Conservation (phyloP, 2,113 vertebrate genomes). For the Pampusana beccarii region DNA sequence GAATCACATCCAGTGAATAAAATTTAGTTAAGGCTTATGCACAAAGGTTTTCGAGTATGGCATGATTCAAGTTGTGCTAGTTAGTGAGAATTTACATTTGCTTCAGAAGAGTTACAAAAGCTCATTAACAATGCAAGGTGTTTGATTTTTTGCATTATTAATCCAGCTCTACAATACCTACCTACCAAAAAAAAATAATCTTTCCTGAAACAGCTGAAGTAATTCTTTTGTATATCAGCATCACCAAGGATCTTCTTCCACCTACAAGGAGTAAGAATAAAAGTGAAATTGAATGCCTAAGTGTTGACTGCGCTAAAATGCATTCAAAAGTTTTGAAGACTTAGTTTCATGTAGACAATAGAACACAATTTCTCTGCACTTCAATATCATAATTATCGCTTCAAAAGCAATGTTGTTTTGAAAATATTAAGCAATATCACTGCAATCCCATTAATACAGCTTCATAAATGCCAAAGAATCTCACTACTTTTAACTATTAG, state of each 20-base stretch:
- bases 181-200: background rate
- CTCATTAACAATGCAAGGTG: background rate
- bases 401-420: background rate
- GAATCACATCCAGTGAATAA: background rate
- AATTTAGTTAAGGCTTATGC: background rate
- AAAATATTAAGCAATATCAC: background rate
- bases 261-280: conserved; percentile 29
- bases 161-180: background rate
- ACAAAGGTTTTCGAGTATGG: background rate
- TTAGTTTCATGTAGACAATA: background rate
- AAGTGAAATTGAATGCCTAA: background rate
- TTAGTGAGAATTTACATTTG: background rate
- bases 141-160: background rate
- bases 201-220: background rate
- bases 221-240: background rate
- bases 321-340: background rate
- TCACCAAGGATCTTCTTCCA: conserved; percentile 11
- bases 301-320: background rate
- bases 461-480: background rate
- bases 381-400: background rate
- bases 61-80: background rate
- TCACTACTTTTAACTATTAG: background rate
- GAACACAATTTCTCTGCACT: background rate
- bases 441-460: background rate
- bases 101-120: background rate